Base-by-base conservation (phyloP, 1,140 invertebrate genomes). In the Planococcus citri region DNA sequence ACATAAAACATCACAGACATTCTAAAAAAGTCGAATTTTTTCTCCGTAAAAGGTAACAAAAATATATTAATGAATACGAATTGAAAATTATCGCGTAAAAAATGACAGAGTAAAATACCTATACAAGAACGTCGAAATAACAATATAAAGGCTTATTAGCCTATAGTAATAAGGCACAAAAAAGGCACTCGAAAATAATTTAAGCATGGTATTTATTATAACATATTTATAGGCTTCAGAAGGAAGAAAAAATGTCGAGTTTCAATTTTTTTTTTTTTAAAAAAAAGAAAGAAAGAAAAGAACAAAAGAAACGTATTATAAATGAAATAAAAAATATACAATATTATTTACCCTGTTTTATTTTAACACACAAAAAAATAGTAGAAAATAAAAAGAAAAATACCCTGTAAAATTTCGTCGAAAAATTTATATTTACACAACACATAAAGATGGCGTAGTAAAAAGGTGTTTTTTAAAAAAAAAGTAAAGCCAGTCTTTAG, bases 141-240 rank as follows among this genome's bases (percentile, higher is more conserved):
- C 21, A 33, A 33, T 17, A 17, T 51, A 37, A 37, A 37, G 33
- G 33, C 33, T 37, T 37, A 37, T 14, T 37, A 37, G 33, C 33
- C 33, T 37, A 37, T 8, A 37, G 33, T n/a, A n/a, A n/a, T n/a
- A 64, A 64, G 60, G 60, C 60, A 64, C 60, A 64, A 24, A 64
- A 64, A 64, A 64, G 60, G 60, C 60, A 64, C 60, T 25, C 24
- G 21, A 24, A 64, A 64, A 17, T n/a, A n/a, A n/a, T n/a, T 51
- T 51, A 51, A 51, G 41, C 41, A 51, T 9, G 41, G 41, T 51
- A 51, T 20, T 9, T 33, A 33, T 3, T 12, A 33, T 51, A 51
- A 51, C 4, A 51, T 17, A 51, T 51, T n/a, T 8, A 37, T 37
- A 37, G 14, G 41, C 17, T 17, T 51, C 3, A 9, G 3, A 33